Evolutionary conservation across 2,888 invertebrate species (phyloP).

Genomic region (Macrosoma leucophasiata): DNA sequence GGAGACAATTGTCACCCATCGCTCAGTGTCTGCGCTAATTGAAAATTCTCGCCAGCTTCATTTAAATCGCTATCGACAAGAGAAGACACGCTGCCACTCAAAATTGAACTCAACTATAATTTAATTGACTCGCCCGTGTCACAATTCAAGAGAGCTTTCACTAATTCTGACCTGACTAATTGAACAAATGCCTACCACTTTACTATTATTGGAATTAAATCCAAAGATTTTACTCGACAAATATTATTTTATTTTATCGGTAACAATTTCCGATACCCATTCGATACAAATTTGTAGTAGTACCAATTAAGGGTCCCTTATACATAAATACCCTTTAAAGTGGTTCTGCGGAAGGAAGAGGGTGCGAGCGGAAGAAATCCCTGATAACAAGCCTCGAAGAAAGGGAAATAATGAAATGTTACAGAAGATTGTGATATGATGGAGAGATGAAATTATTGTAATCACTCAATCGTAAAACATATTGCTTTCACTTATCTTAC

Average conservation of each 20-base stretch:
- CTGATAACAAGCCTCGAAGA: constrained; percentile 62
- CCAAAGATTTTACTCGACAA: constrained; percentile 43
- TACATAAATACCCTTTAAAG: constrained; percentile 66
- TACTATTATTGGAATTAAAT: constrained; percentile 14
- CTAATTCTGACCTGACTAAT: constrained; percentile 27
- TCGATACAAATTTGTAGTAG: constrained; percentile 51
- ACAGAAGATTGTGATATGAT: too few relatives aligned
- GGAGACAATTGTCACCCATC: constrained; percentile 68
- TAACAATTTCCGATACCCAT: constrained; percentile 40
- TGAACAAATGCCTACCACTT: constrained; percentile 15
- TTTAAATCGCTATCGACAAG: constrained; percentile 66
- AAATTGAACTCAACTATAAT: constrained; percentile 50
- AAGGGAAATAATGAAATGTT: constrained; percentile 64
- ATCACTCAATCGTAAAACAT: too few relatives aligned
- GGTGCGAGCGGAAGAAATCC: constrained; percentile 63
- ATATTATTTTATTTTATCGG: too few relatives aligned
- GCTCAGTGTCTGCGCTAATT: constrained; percentile 71
- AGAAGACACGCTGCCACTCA: constrained; percentile 46
- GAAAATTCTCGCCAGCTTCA: constrained; percentile 68
- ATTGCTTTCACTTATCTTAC: too few relatives aligned
- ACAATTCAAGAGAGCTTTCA: constrained; percentile 33
- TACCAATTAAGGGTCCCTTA: constrained; percentile 66
- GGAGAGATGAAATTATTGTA: too few relatives aligned
- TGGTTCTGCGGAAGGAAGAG: constrained; percentile 61
- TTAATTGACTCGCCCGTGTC: constrained; percentile 39